A percentile compares a stretch with the other conserved stretches of the same genome.
These are phyloP conservation scores for Bombus picipes DNA, from an alignment of 1,140 invertebrate species.

Conservation along the genomic window DNA sequence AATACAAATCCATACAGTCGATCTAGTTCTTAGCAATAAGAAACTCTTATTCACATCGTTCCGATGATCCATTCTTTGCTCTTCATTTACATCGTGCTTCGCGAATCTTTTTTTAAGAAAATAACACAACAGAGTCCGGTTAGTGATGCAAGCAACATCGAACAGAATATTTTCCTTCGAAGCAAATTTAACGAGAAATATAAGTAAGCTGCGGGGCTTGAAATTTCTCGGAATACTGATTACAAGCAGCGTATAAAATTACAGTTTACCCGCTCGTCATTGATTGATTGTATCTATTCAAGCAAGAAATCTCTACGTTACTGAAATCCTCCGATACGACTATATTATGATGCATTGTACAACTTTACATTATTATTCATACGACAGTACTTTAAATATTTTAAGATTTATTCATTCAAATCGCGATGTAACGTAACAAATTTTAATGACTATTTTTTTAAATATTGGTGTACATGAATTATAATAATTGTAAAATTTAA, in stretches of 20 bases:
- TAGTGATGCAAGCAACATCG: not conserved
- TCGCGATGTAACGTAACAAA: too few relatives aligned
- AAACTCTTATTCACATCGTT: not conserved
- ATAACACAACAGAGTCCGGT: not conserved
- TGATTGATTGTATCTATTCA: not conserved
- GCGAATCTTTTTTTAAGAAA: not conserved
- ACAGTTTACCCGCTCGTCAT: not conserved
- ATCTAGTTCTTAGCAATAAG: not conserved
- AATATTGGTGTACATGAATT: too few relatives aligned
- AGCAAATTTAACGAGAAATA: not conserved
- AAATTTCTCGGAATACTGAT: not conserved
- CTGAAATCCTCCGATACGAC: too few relatives aligned
- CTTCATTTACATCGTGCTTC: not conserved
- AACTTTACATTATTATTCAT: not conserved
- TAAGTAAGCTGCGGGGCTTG: not conserved
- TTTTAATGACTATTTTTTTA: too few relatives aligned
- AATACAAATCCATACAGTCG: not conserved
- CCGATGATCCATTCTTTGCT: not conserved
- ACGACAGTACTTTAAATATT: not conserved
- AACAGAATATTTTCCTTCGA: conserved; percentile 5
- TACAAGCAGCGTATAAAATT: not conserved
- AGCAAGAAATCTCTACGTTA: not conserved
- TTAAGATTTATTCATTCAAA: too few relatives aligned
- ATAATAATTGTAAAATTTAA: not conserved
- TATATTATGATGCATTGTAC: not conserved